Conservation (phyloP, 1,140 invertebrate genomes). For the Planococcus citri region DNA sequence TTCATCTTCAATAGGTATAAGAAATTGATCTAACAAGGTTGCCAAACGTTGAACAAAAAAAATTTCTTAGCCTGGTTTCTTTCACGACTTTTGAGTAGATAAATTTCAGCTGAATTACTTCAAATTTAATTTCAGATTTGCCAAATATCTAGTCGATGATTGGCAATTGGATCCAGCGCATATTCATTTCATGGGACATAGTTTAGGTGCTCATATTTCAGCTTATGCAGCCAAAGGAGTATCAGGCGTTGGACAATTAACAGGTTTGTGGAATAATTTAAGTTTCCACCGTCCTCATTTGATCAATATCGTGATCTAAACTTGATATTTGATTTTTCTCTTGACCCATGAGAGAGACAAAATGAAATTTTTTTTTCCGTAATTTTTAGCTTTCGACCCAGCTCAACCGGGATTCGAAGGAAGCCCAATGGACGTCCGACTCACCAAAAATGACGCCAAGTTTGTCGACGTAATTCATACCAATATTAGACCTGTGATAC, state of each 20-base stretch:
- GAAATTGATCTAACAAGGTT: too few species aligned
- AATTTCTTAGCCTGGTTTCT: too few species aligned
- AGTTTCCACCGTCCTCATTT: background rate
- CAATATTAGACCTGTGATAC: slow-evolving; percentile 39
- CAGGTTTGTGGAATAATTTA: too few species aligned
- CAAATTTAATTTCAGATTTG: slow-evolving; percentile 30
- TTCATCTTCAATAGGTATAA: too few species aligned
- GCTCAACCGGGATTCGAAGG: slow-evolving; percentile 49
- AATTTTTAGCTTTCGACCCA: slow-evolving; percentile 44
- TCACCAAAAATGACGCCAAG: slow-evolving; percentile 51
- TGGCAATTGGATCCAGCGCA: slow-evolving; percentile 26
- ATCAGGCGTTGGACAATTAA: slow-evolving; percentile 31
- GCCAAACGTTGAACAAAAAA: too few species aligned
- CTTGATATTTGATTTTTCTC: background rate
- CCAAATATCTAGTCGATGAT: slow-evolving; percentile 29
- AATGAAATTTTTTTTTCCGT: too few species aligned
- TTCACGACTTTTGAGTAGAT: too few species aligned
- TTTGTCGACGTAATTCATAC: slow-evolving; percentile 67
- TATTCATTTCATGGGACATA: slow-evolving; percentile 36
- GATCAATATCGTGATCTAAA: background rate
- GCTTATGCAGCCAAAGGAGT: slow-evolving; percentile 34
- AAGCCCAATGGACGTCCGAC: slow-evolving; percentile 39
- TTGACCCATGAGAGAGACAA: too few species aligned
- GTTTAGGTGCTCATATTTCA: slow-evolving; percentile 35
- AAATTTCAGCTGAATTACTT: background rate